phyloP scores from a whole-genome alignment of 53 echinoderm and acorn worm species.

The Holothuria leucospilota region DNA sequence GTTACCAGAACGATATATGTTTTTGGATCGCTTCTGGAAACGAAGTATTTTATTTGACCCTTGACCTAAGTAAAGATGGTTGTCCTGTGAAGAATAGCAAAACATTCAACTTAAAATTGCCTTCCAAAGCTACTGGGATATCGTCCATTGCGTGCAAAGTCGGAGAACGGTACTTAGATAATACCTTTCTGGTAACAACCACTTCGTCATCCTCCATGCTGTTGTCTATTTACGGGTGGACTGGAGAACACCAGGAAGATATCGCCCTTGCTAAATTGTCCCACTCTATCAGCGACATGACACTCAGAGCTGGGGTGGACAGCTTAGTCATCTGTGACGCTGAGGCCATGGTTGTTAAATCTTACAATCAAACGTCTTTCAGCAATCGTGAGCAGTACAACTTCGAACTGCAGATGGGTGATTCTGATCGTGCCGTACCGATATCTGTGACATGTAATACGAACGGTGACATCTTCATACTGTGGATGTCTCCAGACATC shows the following conservation, averaged over 20 bases:
- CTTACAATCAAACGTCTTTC: conserved; percentile 12
- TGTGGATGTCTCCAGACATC: conserved; percentile 18
- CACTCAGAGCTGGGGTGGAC: not conserved
- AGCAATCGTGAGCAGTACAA: conserved; percentile 24
- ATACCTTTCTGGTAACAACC: conserved; percentile 24
- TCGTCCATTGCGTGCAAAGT: conserved; percentile 2
- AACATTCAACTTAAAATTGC: not conserved
- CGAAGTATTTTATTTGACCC: not conserved
- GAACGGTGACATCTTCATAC: conserved; percentile 16
- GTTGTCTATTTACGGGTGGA: conserved; percentile 7
- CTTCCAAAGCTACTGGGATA: not conserved
- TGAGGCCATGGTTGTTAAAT: not conserved
- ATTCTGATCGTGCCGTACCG: conserved; percentile 16
- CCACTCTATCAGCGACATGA: conserved; percentile 8
- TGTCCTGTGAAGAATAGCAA: not conserved
- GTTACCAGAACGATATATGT: not conserved
- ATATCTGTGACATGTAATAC: conserved; percentile 37
- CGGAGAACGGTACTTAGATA: not conserved
- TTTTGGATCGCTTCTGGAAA: conserved; percentile 29
- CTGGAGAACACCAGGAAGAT: conserved; percentile 21
- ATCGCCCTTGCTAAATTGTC: conserved; percentile 10
- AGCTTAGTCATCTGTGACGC: conserved; percentile 39
- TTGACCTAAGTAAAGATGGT: conserved; percentile 9
- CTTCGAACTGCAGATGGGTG: not conserved
- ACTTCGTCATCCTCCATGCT: not conserved